phyloP scores from a whole-genome alignment of 2,113 vertebrate genomes.

The Pachypanchax playfairii region DNA sequence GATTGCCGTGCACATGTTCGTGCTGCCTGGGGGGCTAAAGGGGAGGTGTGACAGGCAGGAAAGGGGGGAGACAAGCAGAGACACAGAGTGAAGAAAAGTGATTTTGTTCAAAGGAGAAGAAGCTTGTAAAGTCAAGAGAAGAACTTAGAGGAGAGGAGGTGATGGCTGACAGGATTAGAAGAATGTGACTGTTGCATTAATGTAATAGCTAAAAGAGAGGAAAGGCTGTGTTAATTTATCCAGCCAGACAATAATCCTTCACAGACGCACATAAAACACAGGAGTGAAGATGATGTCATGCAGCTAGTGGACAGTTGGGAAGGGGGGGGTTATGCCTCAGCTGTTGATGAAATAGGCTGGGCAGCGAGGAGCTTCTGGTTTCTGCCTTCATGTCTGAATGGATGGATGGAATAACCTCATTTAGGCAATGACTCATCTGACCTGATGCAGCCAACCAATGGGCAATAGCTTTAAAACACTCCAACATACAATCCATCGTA shows the following conservation, averaged over 20 bases:
- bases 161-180: background rate
- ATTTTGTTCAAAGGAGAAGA: conserved; percentile 1
- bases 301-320: conserved; percentile 44
- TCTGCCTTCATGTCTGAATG: conserved; percentile 57
- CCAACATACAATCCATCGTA: background rate
- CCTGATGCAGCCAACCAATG: conserved; percentile 51
- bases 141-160: conserved; percentile 4
- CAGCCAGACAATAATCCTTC: conserved; percentile 34
- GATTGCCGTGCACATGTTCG: conserved; percentile 66
- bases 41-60: conserved; percentile 10
- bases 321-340: conserved; percentile 56
- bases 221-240: conserved; percentile 36
- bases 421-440: conserved; percentile 64
- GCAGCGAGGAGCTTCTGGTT: conserved; percentile 58
- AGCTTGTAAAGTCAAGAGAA: background rate
- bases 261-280: conserved; percentile 49
- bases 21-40: conserved; percentile 36
- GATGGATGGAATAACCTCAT: conserved; percentile 70
- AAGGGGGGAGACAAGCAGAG: conserved; percentile 14
- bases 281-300: conserved; percentile 59
- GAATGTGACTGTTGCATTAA: conserved; percentile 1
- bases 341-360: conserved; percentile 62
- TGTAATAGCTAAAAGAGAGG: conserved; percentile 21
- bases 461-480: conserved; percentile 37
- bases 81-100: conserved; percentile 13